These are phyloP conservation scores for Drosophila histrio DNA, from an alignment of 2,888 invertebrate genomes.

Conservation along the genomic window DNA sequence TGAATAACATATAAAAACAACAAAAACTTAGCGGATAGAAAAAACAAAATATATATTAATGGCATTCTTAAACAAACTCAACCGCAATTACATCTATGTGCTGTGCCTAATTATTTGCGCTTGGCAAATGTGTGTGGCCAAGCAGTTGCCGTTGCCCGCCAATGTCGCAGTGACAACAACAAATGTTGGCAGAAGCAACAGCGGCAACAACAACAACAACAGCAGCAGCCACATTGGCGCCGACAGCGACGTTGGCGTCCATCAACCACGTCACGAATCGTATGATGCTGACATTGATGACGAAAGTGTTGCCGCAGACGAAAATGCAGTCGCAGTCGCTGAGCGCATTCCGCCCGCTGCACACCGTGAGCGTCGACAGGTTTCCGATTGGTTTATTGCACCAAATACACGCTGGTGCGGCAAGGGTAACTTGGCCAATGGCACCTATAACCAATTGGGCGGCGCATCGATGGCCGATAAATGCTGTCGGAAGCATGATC, in stretches of 20 bases:
- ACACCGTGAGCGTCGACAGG: conserved; percentile 69
- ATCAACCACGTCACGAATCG: conserved; percentile 65
- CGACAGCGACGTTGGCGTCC: conserved; percentile 34
- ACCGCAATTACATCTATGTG: conserved; percentile 33
- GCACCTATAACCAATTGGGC: conserved; percentile 92
- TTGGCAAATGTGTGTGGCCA: conserved; percentile 50
- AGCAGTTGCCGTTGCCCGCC: conserved; percentile 55
- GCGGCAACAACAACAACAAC: conserved; percentile 2
- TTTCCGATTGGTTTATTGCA: conserved; percentile 89
- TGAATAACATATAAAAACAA: conserved; percentile 12
- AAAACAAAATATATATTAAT: conserved; percentile 25
- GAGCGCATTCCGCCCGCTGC: conserved; percentile 1
- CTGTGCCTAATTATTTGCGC: conserved; percentile 32
- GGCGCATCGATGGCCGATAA: conserved; percentile 92
- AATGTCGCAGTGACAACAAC: conserved; percentile 48
- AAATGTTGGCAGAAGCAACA: conserved; percentile 23
- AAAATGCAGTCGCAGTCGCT: neutral
- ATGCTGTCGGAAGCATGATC: conserved; percentile 95
- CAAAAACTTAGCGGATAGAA: neutral
- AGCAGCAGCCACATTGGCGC: conserved; percentile 39
- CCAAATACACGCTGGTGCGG: conserved; percentile 98
- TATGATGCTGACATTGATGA: conserved; percentile 66
- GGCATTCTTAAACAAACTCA: conserved; percentile 14
- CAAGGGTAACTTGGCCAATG: conserved; percentile 90
- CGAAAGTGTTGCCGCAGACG: conserved; percentile 32